phyloP scores from a whole-genome alignment of 2,888 invertebrate genomes.

The Holacanthella duospinosa region DNA sequence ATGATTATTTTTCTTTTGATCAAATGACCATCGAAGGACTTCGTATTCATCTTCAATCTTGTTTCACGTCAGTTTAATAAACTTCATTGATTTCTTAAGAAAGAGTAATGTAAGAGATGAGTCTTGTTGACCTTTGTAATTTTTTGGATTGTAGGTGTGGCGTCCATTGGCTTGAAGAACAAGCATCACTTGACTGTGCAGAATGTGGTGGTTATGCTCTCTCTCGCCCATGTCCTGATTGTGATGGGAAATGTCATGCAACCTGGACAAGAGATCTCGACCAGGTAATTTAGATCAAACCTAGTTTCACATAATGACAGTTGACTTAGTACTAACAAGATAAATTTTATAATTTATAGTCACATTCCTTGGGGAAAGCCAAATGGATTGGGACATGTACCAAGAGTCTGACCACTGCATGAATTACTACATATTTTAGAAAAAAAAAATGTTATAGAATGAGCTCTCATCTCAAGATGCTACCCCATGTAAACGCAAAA shows the following conservation, averaged over 20 bases:
- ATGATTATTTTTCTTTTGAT: neutral
- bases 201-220: constrained; percentile 71
- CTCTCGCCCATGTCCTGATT: constrained; percentile 62
- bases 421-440: too few species aligned
- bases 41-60: constrained; percentile 58
- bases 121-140: neutral
- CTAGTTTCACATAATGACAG: neutral
- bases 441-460: too few species aligned
- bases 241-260: constrained; percentile 60
- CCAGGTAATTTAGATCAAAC: constrained; percentile 8
- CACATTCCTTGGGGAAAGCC: constrained; percentile 10
- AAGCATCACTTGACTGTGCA: constrained; percentile 63
- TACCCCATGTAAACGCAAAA: too few species aligned
- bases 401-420: neutral
- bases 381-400: constrained; percentile 13
- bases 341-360: neutral
- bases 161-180: constrained; percentile 66
- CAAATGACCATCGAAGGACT: constrained; percentile 54
- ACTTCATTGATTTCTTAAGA: neutral
- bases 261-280: constrained; percentile 66
- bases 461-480: too few species aligned
- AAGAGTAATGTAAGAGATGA: constrained; percentile 21
- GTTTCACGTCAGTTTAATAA: constrained; percentile 51
- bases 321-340: neutral
- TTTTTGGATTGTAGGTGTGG: constrained; percentile 50